Percentiles rank a stretch among this genome's conserved stretches.
phyloP scores from a whole-genome alignment of 2,113 vertebrate genomes.

The Trematocara marginatum region DNA sequence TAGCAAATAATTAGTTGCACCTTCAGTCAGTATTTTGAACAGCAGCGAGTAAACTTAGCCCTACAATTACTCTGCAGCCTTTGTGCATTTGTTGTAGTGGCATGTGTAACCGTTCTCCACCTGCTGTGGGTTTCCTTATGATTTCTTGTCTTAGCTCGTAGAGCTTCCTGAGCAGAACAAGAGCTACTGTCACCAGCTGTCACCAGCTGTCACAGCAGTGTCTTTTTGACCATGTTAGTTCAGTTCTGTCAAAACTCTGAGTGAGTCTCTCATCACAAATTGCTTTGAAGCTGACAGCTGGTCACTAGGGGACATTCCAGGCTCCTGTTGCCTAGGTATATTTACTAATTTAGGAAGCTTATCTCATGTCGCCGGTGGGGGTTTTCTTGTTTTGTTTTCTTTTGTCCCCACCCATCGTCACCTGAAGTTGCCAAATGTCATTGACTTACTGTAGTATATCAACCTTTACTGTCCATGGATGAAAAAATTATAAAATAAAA shows the following conservation, averaged over 20 bases:
- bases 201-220: background rate
- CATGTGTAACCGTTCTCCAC: background rate
- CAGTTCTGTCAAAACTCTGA: background rate
- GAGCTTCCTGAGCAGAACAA: background rate
- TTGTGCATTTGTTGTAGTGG: background rate
- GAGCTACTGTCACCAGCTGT: background rate
- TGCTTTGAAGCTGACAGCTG: background rate
- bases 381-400: background rate
- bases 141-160: background rate
- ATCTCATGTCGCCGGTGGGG: background rate
- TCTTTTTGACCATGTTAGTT: background rate
- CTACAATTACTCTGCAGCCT: background rate
- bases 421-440: background rate
- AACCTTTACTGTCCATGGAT: background rate
- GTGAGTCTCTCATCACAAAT: background rate
- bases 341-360: background rate
- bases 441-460: background rate
- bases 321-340: background rate
- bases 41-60: background rate
- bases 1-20: background rate
- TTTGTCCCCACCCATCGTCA: rapidly evolving
- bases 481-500: rapidly evolving
- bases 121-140: background rate
- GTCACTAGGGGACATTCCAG: background rate
- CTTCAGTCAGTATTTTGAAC: background rate